Percentiles rank a stretch among this genome's conserved stretches.
Evolutionary conservation across 2,888 invertebrate genomes (phyloP).

Genomic region (Eupithecia vulgata): DNA sequence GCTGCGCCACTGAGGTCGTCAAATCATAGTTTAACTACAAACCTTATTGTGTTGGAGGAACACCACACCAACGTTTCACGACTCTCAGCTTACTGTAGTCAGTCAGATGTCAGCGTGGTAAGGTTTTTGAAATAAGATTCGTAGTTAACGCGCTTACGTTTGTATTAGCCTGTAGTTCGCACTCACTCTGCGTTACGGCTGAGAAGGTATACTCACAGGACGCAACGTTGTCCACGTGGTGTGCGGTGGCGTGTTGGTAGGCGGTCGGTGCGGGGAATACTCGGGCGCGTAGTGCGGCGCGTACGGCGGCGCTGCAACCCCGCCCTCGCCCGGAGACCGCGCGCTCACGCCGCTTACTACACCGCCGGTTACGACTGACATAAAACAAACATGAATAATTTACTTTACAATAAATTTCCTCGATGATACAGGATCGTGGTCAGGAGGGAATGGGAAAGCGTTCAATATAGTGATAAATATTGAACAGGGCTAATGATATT

Average conservation of each 20-base stretch:
- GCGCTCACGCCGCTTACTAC: conserved; percentile 38
- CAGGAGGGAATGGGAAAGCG: not conserved
- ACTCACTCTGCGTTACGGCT: not conserved
- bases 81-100: too few relatives aligned
- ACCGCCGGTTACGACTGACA: conserved; percentile 40
- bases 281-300: conserved; percentile 83
- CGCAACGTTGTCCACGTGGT: conserved; percentile 78
- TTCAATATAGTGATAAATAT: not conserved
- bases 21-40: too few relatives aligned
- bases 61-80: too few relatives aligned
- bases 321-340: conserved; percentile 53
- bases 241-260: conserved; percentile 76
- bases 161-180: not conserved
- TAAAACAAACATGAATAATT: not conserved
- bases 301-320: conserved; percentile 83
- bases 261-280: conserved; percentile 76
- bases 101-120: too few relatives aligned
- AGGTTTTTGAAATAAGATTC: too few relatives aligned
- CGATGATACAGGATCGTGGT: not conserved
- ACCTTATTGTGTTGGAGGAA: too few relatives aligned
- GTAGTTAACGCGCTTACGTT: too few relatives aligned
- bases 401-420: not conserved
- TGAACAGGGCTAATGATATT: not conserved
- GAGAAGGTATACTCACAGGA: conserved; percentile 48
- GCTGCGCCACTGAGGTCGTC: too few relatives aligned